Evolutionary conservation across 2,797 vertebrate species (phyloP).

Genomic region (Nasua narica): DNA sequence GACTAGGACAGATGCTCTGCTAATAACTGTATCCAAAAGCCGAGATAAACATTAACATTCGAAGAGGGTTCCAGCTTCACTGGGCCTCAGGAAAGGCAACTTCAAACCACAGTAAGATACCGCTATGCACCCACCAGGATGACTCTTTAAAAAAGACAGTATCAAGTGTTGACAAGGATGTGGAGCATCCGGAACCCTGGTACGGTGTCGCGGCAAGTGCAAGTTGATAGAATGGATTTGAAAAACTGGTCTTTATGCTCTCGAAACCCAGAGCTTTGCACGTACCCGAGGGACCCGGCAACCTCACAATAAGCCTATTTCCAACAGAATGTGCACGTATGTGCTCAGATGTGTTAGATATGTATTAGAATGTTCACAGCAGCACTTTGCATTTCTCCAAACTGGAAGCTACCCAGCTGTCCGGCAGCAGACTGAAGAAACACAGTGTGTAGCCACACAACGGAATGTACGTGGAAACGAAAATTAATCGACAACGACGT

Average conservation of each 20-base stretch:
- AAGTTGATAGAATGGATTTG: accelerated
- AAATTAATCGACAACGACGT: background rate
- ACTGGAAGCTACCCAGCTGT: background rate
- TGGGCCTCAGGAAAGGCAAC: background rate
- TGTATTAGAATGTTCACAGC: background rate
- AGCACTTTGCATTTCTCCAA: background rate
- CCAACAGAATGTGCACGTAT: background rate
- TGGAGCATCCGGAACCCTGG: background rate
- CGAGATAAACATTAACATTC: background rate
- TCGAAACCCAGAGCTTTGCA: background rate
- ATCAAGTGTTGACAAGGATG: background rate
- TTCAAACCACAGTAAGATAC: background rate
- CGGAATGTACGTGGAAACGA: background rate
- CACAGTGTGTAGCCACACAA: background rate
- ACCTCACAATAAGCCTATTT: background rate
- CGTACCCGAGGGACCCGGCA: background rate
- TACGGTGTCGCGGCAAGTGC: accelerated
- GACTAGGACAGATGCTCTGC: background rate
- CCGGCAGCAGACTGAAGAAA: background rate
- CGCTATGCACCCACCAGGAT: background rate
- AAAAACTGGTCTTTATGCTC: background rate
- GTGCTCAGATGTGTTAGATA: background rate
- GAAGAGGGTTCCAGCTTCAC: background rate
- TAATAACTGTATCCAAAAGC: background rate
- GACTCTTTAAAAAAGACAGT: background rate